Evolutionary conservation across 2,113 vertebrate genomes (phyloP).

Genomic region (Fregata magnificens): DNA sequence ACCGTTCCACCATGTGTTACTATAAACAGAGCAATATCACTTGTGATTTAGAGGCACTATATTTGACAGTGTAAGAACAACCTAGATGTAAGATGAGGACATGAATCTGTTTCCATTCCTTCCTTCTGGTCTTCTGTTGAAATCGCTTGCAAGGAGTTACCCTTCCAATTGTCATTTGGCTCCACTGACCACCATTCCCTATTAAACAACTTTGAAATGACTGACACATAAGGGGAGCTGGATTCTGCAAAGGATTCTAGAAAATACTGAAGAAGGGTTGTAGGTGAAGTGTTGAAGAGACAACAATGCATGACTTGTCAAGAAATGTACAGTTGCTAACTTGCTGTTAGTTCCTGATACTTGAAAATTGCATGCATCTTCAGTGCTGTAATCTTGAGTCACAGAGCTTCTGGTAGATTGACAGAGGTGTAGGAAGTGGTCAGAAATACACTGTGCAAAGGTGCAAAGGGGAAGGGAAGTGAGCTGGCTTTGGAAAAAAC

Average conservation of each 20-base stretch:
- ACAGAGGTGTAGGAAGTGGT: background rate
- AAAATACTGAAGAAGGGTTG: background rate
- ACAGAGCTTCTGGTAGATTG: background rate
- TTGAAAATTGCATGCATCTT: background rate
- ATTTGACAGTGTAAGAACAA: background rate
- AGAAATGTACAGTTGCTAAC: background rate
- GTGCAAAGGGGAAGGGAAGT: background rate
- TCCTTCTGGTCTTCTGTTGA: background rate
- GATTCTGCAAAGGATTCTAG: background rate
- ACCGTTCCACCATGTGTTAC: background rate
- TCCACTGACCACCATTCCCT: background rate
- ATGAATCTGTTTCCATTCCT: background rate
- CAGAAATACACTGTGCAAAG: background rate
- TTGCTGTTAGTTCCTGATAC: background rate
- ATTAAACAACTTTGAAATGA: background rate
- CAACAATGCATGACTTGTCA: background rate
- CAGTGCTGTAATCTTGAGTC: background rate
- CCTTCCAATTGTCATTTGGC: background rate
- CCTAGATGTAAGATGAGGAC: background rate
- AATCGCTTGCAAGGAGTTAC: background rate
- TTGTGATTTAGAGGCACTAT: background rate
- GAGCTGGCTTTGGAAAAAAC: background rate
- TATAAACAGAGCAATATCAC: background rate
- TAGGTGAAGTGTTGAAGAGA: background rate
- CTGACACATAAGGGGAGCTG: background rate